Conservation (phyloP, 2,113 vertebrate species). For the Odontophorus gujanensis region DNA sequence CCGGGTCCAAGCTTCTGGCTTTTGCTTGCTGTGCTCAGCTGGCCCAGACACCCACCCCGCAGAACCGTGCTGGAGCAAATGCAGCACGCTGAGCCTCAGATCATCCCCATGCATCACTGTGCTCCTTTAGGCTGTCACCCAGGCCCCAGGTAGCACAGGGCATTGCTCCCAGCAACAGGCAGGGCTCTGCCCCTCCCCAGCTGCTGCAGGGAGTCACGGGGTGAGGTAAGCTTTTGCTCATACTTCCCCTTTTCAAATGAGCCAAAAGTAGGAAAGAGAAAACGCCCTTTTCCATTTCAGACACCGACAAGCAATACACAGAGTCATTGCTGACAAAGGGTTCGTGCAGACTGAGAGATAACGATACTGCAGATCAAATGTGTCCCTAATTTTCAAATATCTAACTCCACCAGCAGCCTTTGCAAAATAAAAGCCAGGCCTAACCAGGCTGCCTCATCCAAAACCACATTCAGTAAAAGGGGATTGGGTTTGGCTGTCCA, state of each 20-base stretch:
- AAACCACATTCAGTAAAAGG: background rate
- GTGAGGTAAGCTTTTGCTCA: background rate
- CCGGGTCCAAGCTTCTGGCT: accelerated
- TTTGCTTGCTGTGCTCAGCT: background rate
- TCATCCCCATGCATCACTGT: no score
- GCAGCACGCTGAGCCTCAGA: background rate
- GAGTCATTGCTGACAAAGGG: background rate
- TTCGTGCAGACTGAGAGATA: background rate
- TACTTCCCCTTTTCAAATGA: conserved; percentile 1
- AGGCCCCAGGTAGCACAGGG: background rate
- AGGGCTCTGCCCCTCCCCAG: background rate
- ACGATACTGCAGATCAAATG: background rate
- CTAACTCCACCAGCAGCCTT: background rate
- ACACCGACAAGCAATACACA: background rate
- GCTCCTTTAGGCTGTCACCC: background rate
- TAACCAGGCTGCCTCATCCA: background rate
- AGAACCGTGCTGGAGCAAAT: background rate
- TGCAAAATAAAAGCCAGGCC: background rate
- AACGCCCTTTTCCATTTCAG: background rate
- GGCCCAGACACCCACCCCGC: background rate
- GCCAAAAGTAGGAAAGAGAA: background rate
- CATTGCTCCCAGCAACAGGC: background rate
- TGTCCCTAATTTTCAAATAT: background rate
- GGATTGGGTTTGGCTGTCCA: background rate
- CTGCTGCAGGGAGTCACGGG: background rate